Base-by-base conservation (phyloP, 1,140 invertebrate species). In the Stenopsyche tienmushanensis region DNA sequence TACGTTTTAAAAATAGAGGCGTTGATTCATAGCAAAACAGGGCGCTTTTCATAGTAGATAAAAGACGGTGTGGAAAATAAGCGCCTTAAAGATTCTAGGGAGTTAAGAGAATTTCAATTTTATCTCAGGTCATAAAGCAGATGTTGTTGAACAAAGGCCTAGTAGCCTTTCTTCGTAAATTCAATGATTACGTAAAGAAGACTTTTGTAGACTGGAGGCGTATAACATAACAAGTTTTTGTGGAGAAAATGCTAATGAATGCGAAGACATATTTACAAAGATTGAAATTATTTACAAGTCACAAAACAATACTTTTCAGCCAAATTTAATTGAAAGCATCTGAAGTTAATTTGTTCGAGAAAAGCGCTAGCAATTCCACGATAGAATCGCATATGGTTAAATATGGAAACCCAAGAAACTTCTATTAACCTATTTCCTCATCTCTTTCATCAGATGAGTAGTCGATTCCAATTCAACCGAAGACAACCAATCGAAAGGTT, bases 101-200 rank as follows among this genome's bases (percentile, higher is more conserved):
- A 20, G n/a, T n/a, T n/a, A n/a, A 21, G 20, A 64, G 50, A 3
- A 9, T 64, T 64, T 55, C 44, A 29, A 64, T 55, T 55, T 47
- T n/a, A 64, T 64, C 49, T 18, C 62, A 41, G 34, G 52, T 23
- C 34, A 52, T 54, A 55, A 26, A 55, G 34, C 26, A 54, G 62
- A 54, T 52, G 62, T 64, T 20, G 52, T 52, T 24, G 52, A 45
- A 64, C 45, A 44, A 64, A 64, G 54, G 41, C 34, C 62, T 42
- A 34, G 49, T 24, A 21, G 53, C 53, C 53, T 13, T 29, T 42
- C 54, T 41, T 67, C 59, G 55, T 53, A 45, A 67, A 67, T 67
- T 67, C 65, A 67, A 67, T 67, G 65, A 67, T 62, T 67, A 62
- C 58, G 53, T 67, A 67, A 67, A 62, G 60, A 65, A 57, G 54